Percentiles rank a stretch among this genome's conserved stretches.
Conservation (phyloP, 2,113 vertebrate species). For the Myotis lucifugus region DNA sequence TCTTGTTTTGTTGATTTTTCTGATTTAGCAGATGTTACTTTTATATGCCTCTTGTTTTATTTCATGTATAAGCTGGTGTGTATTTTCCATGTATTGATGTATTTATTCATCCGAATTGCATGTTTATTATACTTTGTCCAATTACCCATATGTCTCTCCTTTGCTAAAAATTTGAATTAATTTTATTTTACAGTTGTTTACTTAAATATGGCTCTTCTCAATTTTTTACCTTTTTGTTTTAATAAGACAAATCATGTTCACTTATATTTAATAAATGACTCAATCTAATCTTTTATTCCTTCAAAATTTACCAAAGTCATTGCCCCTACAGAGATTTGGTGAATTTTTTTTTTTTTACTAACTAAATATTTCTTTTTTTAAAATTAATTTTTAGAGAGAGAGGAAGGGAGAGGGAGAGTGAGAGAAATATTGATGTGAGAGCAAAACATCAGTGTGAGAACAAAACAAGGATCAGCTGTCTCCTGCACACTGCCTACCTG, state of each 20-base stretch:
- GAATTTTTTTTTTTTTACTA: neutral
- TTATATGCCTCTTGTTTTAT: neutral
- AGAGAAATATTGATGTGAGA: neutral
- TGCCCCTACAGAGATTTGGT: neutral
- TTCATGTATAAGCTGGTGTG: neutral
- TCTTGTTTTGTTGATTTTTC: neutral
- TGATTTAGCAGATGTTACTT: slow-evolving; percentile 11
- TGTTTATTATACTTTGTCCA: neutral
- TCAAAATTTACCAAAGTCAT: neutral
- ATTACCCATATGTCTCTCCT: neutral
- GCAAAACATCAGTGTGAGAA: neutral
- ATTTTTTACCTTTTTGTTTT: slow-evolving; percentile 29
- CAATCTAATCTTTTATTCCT: neutral
- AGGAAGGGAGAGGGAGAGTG: neutral
- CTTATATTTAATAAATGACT: neutral
- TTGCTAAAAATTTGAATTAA: neutral
- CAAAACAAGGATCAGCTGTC: neutral
- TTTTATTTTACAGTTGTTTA: neutral
- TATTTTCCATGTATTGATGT: neutral
- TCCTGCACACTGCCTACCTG: neutral
- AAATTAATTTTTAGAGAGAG: neutral
- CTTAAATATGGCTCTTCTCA: neutral
- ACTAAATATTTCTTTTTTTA: neutral
- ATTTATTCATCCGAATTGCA: neutral
- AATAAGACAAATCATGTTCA: neutral